phyloP scores from a whole-genome alignment of 2,113 vertebrate genomes.

The Isurus oxyrinchus region DNA sequence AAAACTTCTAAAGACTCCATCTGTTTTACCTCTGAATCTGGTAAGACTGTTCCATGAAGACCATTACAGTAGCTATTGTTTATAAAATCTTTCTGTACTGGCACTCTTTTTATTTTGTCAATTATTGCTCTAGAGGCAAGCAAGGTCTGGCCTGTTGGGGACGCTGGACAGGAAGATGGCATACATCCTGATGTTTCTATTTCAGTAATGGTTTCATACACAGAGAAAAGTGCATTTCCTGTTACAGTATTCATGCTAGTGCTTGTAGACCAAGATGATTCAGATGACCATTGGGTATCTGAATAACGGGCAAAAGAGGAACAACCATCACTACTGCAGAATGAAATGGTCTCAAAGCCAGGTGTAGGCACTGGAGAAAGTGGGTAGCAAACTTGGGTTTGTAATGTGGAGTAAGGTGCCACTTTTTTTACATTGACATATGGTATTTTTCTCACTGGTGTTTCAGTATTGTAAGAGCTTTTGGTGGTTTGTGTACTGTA shows the following conservation, averaged over 20 bases:
- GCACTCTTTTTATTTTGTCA: background rate
- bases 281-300: background rate
- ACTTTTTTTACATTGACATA: background rate
- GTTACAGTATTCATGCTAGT: background rate
- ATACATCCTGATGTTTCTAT: background rate
- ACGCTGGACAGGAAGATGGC: background rate
- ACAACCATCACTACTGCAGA: background rate
- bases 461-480: background rate
- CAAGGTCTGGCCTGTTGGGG: background rate
- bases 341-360: background rate
- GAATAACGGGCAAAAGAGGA: background rate
- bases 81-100: background rate
- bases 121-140: background rate
- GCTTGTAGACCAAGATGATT: background rate
- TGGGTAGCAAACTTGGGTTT: background rate
- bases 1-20: background rate
- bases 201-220: background rate
- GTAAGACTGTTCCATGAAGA: background rate
- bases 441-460: background rate
- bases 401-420: background rate
- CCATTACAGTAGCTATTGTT: background rate
- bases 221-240: background rate
- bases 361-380: background rate
- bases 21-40: background rate
- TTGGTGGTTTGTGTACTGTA: background rate